phyloP scores from a whole-genome alignment of 2,888 invertebrate species.

The Buathra laborator region DNA sequence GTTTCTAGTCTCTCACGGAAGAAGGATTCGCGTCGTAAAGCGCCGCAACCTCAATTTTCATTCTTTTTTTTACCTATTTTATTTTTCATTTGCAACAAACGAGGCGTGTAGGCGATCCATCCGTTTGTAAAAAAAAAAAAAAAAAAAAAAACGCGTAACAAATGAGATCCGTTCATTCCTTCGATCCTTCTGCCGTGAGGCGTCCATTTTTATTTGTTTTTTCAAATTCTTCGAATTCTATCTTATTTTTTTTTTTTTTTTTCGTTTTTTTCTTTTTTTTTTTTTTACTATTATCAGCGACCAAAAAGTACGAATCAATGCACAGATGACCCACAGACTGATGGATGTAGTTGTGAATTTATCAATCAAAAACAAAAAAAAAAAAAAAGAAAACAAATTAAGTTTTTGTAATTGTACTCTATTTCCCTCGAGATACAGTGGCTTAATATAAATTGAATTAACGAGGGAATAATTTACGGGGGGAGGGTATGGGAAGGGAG shows the following conservation, averaged over 20 bases:
- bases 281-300: constrained; percentile 68
- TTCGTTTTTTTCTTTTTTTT: constrained; percentile 34
- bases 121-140: constrained; percentile 26
- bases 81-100: not conserved
- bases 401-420: constrained; percentile 70
- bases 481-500: constrained; percentile 32
- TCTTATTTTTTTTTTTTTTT: constrained; percentile 35
- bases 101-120: not conserved
- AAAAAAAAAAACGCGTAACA: constrained; percentile 17
- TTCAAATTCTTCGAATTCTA: not conserved
- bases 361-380: constrained; percentile 75
- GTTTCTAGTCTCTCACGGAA: constrained; percentile 81
- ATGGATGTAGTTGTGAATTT: constrained; percentile 75
- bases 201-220: constrained; percentile 68
- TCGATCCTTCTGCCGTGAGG: constrained; percentile 69
- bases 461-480: constrained; percentile 24
- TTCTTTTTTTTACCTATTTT: constrained; percentile 7
- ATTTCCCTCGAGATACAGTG: constrained; percentile 70
- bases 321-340: constrained; percentile 80
- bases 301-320: constrained; percentile 74
- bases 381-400: not conserved
- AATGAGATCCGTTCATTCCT: constrained; percentile 46
- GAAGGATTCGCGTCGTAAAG: constrained; percentile 65
- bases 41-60: constrained; percentile 41
- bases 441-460: constrained; percentile 64